These are phyloP conservation scores for Meiosimyza platycephala DNA, from an alignment of 2,888 invertebrate genomes.

Conservation along the genomic window DNA sequence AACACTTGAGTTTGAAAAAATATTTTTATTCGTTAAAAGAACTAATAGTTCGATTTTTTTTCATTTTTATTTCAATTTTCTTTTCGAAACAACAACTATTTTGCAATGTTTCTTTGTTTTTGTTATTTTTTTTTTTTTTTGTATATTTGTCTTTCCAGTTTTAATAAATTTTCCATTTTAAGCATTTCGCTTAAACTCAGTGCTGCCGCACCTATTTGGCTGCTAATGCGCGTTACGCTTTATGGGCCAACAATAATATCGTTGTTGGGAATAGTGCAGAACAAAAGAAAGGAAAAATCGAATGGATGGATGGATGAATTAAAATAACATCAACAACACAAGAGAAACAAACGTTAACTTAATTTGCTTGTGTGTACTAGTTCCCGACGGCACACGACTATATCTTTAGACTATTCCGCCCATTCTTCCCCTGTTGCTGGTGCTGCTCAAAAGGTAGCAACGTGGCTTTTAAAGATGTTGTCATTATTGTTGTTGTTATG, in stretches of 20 bases:
- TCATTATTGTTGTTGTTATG: not conserved
- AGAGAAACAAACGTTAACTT: conserved; percentile 17
- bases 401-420: conserved; percentile 6
- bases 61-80: not conserved
- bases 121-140: too few relatives aligned
- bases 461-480: too few relatives aligned
- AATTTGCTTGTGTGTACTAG: conserved; percentile 15
- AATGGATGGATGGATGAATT: too few relatives aligned
- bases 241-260: conserved; percentile 1
- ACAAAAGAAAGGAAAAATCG: too few relatives aligned
- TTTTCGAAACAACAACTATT: not conserved
- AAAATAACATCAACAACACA: not conserved
- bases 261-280: not conserved
- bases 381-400: not conserved
- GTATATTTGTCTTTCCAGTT: too few relatives aligned
- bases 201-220: too few relatives aligned
- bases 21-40: too few relatives aligned
- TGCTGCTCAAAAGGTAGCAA: too few relatives aligned
- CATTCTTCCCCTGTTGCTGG: too few relatives aligned
- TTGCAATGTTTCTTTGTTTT: conserved; percentile 2
- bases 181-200: too few relatives aligned
- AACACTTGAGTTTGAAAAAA: too few relatives aligned
- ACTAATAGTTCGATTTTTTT: not conserved
- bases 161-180: too few relatives aligned
- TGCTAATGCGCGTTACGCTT: not conserved